phyloP scores from a whole-genome alignment of 2,888 invertebrate genomes.

The Clepsis dumicolana region DNA sequence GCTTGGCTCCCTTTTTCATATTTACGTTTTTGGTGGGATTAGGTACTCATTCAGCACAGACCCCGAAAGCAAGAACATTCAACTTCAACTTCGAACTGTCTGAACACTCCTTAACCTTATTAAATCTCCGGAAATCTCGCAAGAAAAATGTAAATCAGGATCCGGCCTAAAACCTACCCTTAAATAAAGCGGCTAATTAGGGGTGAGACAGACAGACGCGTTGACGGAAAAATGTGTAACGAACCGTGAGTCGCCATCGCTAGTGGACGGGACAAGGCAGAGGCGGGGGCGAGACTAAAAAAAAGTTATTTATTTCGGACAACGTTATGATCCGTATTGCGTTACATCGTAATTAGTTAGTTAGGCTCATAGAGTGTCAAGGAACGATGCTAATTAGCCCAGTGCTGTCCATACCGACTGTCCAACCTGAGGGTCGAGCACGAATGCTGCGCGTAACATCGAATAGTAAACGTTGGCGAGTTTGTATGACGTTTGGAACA shows the following conservation, averaged over 20 bases:
- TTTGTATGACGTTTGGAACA: no score
- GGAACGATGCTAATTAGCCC: no score
- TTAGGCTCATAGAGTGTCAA: no score
- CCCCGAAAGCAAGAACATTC: background rate
- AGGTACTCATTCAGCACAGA: no score
- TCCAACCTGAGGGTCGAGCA: no score
- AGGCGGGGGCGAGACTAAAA: conserved; percentile 5
- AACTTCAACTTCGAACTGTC: background rate
- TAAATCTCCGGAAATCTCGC: conserved; percentile 18
- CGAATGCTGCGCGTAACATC: no score
- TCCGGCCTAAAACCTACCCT: conserved; percentile 26
- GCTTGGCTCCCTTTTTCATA: no score
- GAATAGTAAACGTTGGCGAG: no score
- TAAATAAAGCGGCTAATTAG: conserved; percentile 46
- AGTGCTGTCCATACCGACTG: no score
- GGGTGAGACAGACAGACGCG: conserved; percentile 46
- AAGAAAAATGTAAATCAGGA: conserved; percentile 29
- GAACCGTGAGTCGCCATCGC: conserved; percentile 45
- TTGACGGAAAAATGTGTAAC: conserved; percentile 55
- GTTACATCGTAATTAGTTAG: no score
- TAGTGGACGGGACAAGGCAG: background rate
- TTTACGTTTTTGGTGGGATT: no score
- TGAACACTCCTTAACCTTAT: conserved; percentile 12
- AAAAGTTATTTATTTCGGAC: background rate
- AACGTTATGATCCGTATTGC: no score